Evolutionary conservation across 2,888 invertebrate species (phyloP), one percentile per base, ranked within the genome.

Genomic region (Conus canariensis): DNA sequence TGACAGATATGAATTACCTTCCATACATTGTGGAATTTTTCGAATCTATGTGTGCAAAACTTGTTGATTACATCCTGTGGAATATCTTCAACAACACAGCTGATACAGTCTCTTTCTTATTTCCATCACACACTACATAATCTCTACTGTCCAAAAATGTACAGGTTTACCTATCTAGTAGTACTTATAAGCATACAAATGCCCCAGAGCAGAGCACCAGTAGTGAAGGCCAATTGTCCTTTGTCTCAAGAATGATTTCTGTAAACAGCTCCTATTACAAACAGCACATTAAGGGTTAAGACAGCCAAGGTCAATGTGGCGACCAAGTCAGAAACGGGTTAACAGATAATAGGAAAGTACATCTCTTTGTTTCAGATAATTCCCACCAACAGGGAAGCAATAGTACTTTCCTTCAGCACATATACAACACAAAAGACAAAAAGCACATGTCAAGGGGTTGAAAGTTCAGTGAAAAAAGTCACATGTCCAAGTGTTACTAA

Each of bases 101-200:
- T 6, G 60, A 16, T 64, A 64, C 16, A 64, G 7, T n/a, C n/a
- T 74, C 3, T 74, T 74, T 74, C 19, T 74, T 74, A 74, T 74
- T n/a, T 74, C 12, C 22, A 74, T 74, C n/a, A 19, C 16, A 83
- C 14, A 25, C 22, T 30, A n/a, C n/a, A 58, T 58, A 58, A 56
- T 85, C 7, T 85, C 60, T 16, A n/a, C 16, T 85, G 59, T 59
- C 58, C 58, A 56, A 56, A 56, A 56, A 85, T 59, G n/a, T 45
- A 87, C 45, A 87, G 59, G 64, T 64, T 60, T 87, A 64, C 64
- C 64, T 67, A 19, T 64, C 64, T 87, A 59, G 70, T 12, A 22
- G 14, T 74, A 74, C 70, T 74, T 19, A 74, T 74, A 74, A 74
- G 70, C 70, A 22, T 59, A 64, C 12, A 64, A 25, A 87, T 2